Evolutionary conservation across 1,140 invertebrate species (phyloP), one percentile per base, ranked within the genome.

Genomic region (Apis cerana): DNA sequence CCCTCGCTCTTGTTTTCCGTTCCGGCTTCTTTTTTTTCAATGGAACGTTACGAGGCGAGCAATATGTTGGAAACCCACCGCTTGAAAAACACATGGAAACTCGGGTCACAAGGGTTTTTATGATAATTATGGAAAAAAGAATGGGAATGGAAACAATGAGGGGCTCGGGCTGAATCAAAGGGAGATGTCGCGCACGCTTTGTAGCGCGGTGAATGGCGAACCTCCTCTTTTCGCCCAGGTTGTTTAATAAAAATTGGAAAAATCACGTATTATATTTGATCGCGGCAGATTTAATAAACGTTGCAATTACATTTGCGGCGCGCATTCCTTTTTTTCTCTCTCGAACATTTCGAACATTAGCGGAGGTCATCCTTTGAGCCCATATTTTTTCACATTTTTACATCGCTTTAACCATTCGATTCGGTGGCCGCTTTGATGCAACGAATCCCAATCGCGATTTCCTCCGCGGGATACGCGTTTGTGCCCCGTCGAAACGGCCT

Each of bases 61-160:
- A 33, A 33, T 43, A 2, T 15, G 13, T 54, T 54, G 3, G 12
- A 15, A 54, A 33, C 13, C 43, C 10, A 5, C 27, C 23, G 64
- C 11, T 56, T 12, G 64, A 19, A 7, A 48, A 23, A 43, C 17
- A 27, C 5, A 59, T 54, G 8, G 54, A 74, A 48, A 15, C 27
- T 15, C 33, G 13, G 56, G 13, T 19, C 8, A 15, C 21, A 13
- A 21, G 33, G 33, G 13, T 67, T 43, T 67, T 77, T 77, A 21
- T 65, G 75, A 52, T 77, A 67, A 77, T 77, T 56, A 77, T 48
- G 50, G 21, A 15, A 43, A 43, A 33, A 17, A 19, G 64, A 56
- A 77, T n/a, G 50, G 48, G 13, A 48, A 5, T 58, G 1, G 33
- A n/a, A 50, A 75, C n/a, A 27, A 75, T 62, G 1, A 59, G 21